A percentile compares a stretch with the other conserved stretches of the same genome.
Conservation (phyloP, 1,140 invertebrate species). For the Drosophila sp. region DNA sequence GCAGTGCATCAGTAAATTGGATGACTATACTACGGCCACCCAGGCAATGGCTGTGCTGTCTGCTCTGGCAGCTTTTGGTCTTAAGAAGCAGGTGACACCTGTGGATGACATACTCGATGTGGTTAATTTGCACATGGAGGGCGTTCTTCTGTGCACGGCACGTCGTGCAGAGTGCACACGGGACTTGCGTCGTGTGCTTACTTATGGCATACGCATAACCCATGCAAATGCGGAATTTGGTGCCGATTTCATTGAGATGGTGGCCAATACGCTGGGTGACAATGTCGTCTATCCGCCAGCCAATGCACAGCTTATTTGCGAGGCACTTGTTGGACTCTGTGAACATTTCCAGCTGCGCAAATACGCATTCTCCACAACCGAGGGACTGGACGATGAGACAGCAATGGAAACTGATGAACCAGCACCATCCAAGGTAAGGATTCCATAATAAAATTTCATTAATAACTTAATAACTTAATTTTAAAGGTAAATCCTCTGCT, state of each 20-base stretch:
- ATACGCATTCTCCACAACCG: conserved; percentile 51
- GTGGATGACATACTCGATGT: conserved; percentile 76
- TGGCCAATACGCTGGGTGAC: conserved; percentile 76
- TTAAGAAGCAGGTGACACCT: conserved; percentile 56
- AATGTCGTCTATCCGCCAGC: conserved; percentile 66
- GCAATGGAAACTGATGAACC: conserved; percentile 71
- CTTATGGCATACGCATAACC: conserved; percentile 74
- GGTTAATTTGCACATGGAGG: conserved; percentile 83
- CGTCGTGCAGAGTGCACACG: conserved; percentile 61
- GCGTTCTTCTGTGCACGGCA: conserved; percentile 74
- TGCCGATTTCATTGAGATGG: conserved; percentile 67
- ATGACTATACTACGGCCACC: conserved; percentile 87
- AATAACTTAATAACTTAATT: neutral
- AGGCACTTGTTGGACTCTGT: conserved; percentile 78
- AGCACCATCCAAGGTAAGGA: conserved; percentile 40
- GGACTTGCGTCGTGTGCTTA: conserved; percentile 68
- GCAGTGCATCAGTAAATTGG: conserved; percentile 86
- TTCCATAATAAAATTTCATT: neutral
- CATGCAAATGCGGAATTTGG: conserved; percentile 73
- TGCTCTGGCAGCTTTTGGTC: conserved; percentile 88
- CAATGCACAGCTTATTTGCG: conserved; percentile 75
- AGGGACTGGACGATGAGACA: conserved; percentile 25
- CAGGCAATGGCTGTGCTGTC: conserved; percentile 89
- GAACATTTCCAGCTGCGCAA: conserved; percentile 79
- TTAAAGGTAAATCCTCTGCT: conserved; percentile 73